Evolutionary conservation across 2,113 vertebrate species (phyloP).

Genomic region (Cavia porcellus): DNA sequence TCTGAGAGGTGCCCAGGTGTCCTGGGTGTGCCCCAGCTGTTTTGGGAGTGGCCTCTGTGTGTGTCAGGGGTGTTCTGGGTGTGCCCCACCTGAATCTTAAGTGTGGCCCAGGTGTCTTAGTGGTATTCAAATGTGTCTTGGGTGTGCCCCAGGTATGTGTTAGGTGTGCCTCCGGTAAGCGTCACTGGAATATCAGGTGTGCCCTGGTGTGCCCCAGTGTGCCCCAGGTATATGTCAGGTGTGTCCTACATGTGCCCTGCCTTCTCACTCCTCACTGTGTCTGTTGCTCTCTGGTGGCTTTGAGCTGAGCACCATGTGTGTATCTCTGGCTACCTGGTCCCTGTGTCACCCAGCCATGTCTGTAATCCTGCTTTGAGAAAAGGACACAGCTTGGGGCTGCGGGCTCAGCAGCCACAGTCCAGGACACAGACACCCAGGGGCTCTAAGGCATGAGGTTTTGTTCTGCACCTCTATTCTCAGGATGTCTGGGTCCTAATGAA

Average conservation of each 20-base stretch:
- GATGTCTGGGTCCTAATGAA: background rate
- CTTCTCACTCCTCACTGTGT: background rate
- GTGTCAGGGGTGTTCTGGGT: background rate
- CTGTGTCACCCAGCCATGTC: background rate
- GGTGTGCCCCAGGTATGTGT: background rate
- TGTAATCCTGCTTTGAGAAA: background rate
- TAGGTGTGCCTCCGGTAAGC: background rate
- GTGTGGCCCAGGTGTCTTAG: background rate
- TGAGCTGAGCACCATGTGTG: background rate
- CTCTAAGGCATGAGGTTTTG: rapidly evolving
- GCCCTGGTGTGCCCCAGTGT: background rate
- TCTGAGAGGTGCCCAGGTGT: background rate
- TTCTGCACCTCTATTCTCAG: background rate
- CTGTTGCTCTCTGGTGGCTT: background rate
- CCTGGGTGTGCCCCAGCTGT: background rate
- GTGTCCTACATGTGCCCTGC: rapidly evolving
- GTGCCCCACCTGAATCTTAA: background rate
- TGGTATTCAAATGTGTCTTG: background rate
- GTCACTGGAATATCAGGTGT: background rate
- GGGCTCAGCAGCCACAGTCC: rapidly evolving
- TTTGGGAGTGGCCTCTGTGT: too few species aligned
- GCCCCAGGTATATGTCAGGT: too few species aligned
- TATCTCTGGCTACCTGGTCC: background rate
- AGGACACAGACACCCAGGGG: rapidly evolving
- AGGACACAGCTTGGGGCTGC: rapidly evolving